phyloP scores from a whole-genome alignment of 2,113 vertebrate species.

The Bubo scandiacus region DNA sequence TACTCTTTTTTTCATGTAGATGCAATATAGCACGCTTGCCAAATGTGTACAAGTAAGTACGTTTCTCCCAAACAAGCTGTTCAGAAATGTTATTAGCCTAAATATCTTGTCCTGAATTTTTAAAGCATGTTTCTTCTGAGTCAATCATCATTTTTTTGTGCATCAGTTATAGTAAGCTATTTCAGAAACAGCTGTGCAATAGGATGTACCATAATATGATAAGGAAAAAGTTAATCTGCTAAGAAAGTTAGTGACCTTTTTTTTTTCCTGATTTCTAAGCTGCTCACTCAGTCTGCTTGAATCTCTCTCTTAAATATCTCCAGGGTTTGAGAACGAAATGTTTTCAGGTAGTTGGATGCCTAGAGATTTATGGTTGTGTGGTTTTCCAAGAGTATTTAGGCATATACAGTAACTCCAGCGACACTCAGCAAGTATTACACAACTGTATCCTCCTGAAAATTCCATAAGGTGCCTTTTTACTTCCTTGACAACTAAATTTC shows the following conservation, averaged over 20 bases:
- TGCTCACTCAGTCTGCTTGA: background rate
- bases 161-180: background rate
- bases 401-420: background rate
- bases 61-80: slow-evolving; percentile 40
- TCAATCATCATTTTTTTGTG: background rate
- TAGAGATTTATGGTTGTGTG: background rate
- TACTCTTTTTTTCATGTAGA: slow-evolving; percentile 21
- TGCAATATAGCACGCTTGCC: slow-evolving; percentile 42
- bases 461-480: background rate
- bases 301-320: background rate
- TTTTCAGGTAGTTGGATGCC: background rate
- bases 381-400: background rate
- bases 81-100: slow-evolving; percentile 44
- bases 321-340: background rate
- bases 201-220: background rate
- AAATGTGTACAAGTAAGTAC: background rate
- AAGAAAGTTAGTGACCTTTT: background rate
- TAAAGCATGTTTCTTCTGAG: background rate
- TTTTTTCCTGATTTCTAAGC: background rate
- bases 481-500: background rate
- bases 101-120: slow-evolving; percentile 49
- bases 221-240: slow-evolving; percentile 27
- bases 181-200: background rate
- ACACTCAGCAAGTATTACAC: background rate
- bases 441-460: background rate